Evolutionary conservation across 2,888 invertebrate genomes (phyloP).

Genomic region (Amphiduros pacificus): DNA sequence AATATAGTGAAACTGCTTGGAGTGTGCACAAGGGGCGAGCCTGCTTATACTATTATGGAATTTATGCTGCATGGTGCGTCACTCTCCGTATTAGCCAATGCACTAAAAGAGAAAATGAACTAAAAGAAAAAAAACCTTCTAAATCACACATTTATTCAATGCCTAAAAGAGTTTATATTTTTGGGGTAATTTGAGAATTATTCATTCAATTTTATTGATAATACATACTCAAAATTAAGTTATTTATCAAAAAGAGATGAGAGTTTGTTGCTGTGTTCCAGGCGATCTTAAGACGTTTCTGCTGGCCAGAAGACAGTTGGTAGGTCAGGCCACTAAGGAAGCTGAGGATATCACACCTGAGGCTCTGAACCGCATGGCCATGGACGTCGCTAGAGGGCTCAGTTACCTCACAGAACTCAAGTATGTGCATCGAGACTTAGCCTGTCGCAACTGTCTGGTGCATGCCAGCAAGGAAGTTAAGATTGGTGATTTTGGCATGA

Average conservation of each 20-base stretch:
- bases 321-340: conserved; percentile 58
- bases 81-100: too few relatives aligned
- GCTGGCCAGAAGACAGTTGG: conserved; percentile 80
- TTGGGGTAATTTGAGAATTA: too few relatives aligned
- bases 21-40: conserved; percentile 83
- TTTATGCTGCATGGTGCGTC: conserved; percentile 80
- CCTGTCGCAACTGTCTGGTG: conserved; percentile 77
- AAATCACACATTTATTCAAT: too few relatives aligned
- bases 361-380: conserved; percentile 82
- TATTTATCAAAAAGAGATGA: neutral
- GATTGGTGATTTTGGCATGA: conserved; percentile 90
- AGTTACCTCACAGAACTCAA: conserved; percentile 81
- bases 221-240: neutral
- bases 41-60: conserved; percentile 90
- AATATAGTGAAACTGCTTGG: conserved; percentile 84
- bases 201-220: neutral
- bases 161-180: too few relatives aligned
- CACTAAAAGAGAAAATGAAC: too few relatives aligned
- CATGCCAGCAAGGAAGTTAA: conserved; percentile 73
- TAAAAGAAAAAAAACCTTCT: too few relatives aligned
- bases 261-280: conserved; percentile 31
- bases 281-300: conserved; percentile 87
- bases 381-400: conserved; percentile 83
- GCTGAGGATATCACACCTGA: conserved; percentile 77
- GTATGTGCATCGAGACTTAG: conserved; percentile 86